phyloP scores from a whole-genome alignment of 1,140 invertebrate species.

The Neelides sp. region DNA sequence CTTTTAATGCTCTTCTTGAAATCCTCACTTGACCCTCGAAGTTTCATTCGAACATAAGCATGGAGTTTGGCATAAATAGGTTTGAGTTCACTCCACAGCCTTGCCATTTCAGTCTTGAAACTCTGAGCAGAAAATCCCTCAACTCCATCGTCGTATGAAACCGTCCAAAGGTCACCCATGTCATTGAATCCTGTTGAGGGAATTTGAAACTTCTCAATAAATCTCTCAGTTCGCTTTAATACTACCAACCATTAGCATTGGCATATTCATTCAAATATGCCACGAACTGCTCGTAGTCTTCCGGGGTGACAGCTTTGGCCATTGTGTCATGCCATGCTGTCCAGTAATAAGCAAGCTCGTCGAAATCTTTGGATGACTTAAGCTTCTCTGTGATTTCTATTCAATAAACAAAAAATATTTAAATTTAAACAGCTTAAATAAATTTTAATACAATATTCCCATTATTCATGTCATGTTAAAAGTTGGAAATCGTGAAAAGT shows the following conservation, averaged over 20 bases:
- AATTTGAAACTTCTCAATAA: neutral
- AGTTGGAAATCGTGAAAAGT: too few relatives aligned
- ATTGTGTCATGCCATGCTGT: slow-evolving; percentile 39
- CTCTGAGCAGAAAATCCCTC: slow-evolving; percentile 34
- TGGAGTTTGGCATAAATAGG: slow-evolving; percentile 75
- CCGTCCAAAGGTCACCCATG: slow-evolving; percentile 15
- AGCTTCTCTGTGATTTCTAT: slow-evolving; percentile 37
- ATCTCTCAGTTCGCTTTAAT: neutral
- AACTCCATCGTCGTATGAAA: slow-evolving; percentile 11
- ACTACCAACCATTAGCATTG: slow-evolving; percentile 12
- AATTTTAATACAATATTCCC: too few relatives aligned
- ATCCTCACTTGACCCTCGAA: too few relatives aligned
- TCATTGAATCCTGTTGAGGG: slow-evolving; percentile 8
- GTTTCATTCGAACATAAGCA: slow-evolving; percentile 63
- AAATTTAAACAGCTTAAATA: too few relatives aligned
- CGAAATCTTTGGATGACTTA: slow-evolving; percentile 35
- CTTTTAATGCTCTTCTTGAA: neutral
- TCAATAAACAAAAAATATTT: too few relatives aligned
- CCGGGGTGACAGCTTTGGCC: neutral
- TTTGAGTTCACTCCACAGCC: slow-evolving; percentile 57
- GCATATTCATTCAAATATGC: slow-evolving; percentile 14
- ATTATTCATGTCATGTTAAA: too few relatives aligned
- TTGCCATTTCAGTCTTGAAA: slow-evolving; percentile 47
- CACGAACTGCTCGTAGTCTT: slow-evolving; percentile 13
- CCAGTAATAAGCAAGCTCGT: slow-evolving; percentile 48